Evolutionary conservation across 2,888 invertebrate genomes (phyloP).

Genomic region (Leucophenga montana): DNA sequence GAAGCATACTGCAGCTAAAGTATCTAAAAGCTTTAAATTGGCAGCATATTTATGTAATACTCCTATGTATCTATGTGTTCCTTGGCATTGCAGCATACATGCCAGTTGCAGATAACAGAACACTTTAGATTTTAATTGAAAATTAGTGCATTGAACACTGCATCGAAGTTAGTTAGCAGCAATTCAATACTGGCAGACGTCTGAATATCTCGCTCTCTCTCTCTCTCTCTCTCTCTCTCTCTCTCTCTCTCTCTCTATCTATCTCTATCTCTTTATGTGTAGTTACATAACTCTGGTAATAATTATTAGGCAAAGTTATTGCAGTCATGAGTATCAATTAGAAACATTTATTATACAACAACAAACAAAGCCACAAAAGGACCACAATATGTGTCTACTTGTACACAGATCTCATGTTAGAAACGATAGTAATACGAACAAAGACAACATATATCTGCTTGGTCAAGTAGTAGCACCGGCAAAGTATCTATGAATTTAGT

Average conservation of each 20-base stretch:
- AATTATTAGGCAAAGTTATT: slow-evolving; percentile 12
- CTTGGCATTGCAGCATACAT: too few relatives aligned
- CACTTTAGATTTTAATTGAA: slow-evolving; percentile 43
- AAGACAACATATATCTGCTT: neutral
- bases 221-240: too few relatives aligned
- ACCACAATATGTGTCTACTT: too few relatives aligned
- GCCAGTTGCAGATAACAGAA: slow-evolving; percentile 33
- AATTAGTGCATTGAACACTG: slow-evolving; percentile 37
- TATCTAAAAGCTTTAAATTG: neutral
- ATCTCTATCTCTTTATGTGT: neutral
- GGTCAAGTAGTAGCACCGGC: too few relatives aligned
- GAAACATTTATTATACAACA: neutral
- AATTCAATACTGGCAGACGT: neutral
- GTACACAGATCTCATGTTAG: too few relatives aligned
- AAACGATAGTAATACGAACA: neutral
- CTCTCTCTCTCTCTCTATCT: too few relatives aligned
- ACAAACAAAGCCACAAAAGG: neutral
- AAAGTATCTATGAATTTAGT: too few relatives aligned
- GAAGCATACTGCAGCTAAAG: too few relatives aligned
- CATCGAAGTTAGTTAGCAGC: neutral
- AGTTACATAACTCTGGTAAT: neutral
- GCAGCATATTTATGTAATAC: slow-evolving; percentile 35
- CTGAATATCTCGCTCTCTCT: too few relatives aligned
- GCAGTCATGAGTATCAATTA: slow-evolving; percentile 14
- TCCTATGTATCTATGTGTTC: too few relatives aligned